Evolutionary conservation across 2,888 invertebrate genomes (phyloP), one percentile per base, ranked within the genome.

Genomic region (Lithodes maja): DNA sequence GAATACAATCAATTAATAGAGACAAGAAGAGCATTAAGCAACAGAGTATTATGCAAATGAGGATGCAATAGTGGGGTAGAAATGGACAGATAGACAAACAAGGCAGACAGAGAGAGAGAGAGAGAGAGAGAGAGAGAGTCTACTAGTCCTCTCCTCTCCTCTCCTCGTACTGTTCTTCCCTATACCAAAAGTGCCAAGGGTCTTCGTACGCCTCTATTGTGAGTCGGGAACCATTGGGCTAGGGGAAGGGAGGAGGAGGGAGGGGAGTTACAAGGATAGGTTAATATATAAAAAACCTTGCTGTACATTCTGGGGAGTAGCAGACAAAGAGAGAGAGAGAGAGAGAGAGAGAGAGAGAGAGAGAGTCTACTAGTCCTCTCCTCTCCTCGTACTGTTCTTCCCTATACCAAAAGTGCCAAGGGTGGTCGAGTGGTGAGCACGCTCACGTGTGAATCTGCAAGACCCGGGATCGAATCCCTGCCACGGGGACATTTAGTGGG

Each of bases 51-150:
- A 33, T 33, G 33, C 33, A 33, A 33, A 33, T 33, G 33, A 33
- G 33, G 33, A 33, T 33, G 33, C 33, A 33, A 17, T 33, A 77
- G 77, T 49, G 77, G 50, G 33, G 50, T 33, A 49, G 50, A 77
- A 50, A 77, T 33, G 15, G 77, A 49, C 49, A 17, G 33, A 77
- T 33, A 77, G 77, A 77, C 49, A 77, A 50, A 77, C 49, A 77
- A 77, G 77, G 50, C 49, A 77, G 77, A 77, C 49, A 77, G 77
- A 77, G 77, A 77, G 77, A 61, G 61, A 61, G 61, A 61, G 61
- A 61, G 61, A 61, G 55, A 55, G 55, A 55, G 55, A 55, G 55
- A 5, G 55, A 9, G 3, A 9, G 55, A 55, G 55, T 3, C 33
- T 74, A 7, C 1, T 33, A 74, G n/a, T 15, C 17, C 17, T 15